Percentiles rank a stretch among this genome's conserved stretches.
Evolutionary conservation across 2,113 vertebrate genomes (phyloP).

Genomic region (Cavia aperea): DNA sequence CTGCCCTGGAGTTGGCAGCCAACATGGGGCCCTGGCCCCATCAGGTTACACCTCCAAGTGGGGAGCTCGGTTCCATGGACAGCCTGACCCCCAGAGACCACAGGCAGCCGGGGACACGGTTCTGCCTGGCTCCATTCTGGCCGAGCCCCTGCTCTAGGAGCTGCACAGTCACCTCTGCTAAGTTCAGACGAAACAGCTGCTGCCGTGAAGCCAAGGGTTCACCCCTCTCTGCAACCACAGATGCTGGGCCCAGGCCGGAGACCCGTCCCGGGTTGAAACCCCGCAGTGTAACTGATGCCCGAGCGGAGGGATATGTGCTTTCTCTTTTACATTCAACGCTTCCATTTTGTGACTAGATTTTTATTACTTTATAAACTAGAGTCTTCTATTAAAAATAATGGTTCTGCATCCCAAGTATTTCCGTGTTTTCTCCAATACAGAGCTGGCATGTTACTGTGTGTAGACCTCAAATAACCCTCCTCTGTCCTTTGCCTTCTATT

Average conservation of each 20-base stretch:
- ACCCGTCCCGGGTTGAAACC: fast-evolving
- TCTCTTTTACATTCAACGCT: background rate
- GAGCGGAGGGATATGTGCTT: fast-evolving
- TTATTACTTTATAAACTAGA: background rate
- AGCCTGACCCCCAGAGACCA: background rate
- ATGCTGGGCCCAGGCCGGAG: background rate
- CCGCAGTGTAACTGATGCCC: fast-evolving
- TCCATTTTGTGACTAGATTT: background rate
- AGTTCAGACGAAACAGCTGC: background rate
- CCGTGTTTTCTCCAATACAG: fast-evolving
- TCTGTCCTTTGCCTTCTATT: background rate
- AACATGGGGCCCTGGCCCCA: background rate
- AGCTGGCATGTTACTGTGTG: fast-evolving
- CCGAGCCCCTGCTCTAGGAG: background rate
- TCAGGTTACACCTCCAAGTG: background rate
- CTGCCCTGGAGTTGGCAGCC: background rate
- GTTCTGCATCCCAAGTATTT: no score
- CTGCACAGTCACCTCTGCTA: background rate
- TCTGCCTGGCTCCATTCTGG: background rate
- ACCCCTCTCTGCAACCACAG: background rate
- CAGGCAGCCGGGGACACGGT: background rate
- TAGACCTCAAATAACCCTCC: fast-evolving
- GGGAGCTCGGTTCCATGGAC: background rate
- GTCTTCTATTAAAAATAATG: background rate
- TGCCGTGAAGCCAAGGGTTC: background rate